These are phyloP conservation scores for Melitaea cinxia DNA, from an alignment of 1,140 invertebrate species.

Conservation along the genomic window DNA sequence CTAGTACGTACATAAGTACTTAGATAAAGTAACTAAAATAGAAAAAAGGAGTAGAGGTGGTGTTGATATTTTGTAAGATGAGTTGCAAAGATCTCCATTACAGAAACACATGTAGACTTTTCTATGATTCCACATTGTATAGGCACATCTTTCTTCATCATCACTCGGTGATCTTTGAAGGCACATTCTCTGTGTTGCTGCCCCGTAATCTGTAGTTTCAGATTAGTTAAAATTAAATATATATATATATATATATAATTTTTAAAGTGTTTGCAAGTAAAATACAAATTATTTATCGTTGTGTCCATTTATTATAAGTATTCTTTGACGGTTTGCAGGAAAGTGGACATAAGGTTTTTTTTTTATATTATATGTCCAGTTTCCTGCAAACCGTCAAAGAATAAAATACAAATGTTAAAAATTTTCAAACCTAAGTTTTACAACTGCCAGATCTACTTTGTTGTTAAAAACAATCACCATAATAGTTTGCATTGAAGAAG, in stretches of 20 bases:
- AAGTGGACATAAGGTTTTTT: no score
- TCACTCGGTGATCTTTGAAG: conserved; percentile 93
- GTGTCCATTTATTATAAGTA: no score
- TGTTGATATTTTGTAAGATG: conserved; percentile 38
- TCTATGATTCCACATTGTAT: conserved; percentile 89
- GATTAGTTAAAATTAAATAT: not conserved
- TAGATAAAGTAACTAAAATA: conserved; percentile 43
- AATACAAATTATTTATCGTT: no score
- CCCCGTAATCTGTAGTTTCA: conserved; percentile 88
- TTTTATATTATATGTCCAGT: no score
- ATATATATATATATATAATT: conserved; percentile 32
- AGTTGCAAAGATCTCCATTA: conserved; percentile 94
- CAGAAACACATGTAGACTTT: conserved; percentile 96
- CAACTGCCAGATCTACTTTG: conserved; percentile 7
- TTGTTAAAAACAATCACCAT: not conserved
- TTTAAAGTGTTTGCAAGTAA: not conserved
- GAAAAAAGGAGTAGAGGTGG: conserved; percentile 32
- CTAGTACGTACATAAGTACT: conserved; percentile 3
- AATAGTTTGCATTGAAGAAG: not conserved
- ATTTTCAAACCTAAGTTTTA: no score
- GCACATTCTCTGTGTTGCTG: conserved; percentile 93
- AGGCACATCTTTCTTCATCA: conserved; percentile 93
- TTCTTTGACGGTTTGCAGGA: no score
- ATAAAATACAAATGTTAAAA: no score
- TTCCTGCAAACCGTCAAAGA: no score